Percentiles rank a stretch among this genome's conserved stretches.
These are phyloP conservation scores for Apamea monoglypha DNA, from an alignment of 2,888 invertebrate genomes.

Conservation along the genomic window DNA sequence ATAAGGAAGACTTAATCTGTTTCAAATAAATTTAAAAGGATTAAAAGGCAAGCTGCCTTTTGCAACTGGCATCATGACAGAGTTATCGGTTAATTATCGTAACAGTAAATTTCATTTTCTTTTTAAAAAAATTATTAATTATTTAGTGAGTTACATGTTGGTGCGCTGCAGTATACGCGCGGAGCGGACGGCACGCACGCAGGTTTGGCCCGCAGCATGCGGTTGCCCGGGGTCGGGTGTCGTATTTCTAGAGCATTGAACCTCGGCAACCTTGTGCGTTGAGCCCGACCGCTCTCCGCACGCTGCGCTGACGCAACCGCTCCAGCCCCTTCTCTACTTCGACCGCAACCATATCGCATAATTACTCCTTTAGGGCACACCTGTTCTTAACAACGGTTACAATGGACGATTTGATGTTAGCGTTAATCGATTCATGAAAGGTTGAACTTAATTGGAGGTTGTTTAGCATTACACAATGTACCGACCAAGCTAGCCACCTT, in stretches of 20 bases:
- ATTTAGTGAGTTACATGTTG: constrained; percentile 31
- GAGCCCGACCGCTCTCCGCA: constrained; percentile 88
- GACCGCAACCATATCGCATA: constrained; percentile 84
- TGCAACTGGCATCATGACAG: constrained; percentile 2
- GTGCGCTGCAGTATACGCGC: constrained; percentile 58
- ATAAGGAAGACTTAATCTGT: constrained; percentile 2
- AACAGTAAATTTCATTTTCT: not conserved
- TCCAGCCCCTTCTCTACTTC: constrained; percentile 87
- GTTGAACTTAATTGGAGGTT: constrained; percentile 84
- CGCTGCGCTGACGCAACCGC: constrained; percentile 88
- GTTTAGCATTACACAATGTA: constrained; percentile 78
- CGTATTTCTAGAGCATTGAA: constrained; percentile 90
- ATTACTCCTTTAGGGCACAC: constrained; percentile 89
- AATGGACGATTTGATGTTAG: constrained; percentile 81
- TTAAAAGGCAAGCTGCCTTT: not conserved
- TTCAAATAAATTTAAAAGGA: constrained; percentile 8
- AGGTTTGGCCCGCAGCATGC: constrained; percentile 76
- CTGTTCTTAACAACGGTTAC: constrained; percentile 81
- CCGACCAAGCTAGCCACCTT: constrained; percentile 59
- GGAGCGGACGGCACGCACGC: constrained; percentile 69
- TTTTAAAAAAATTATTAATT: constrained; percentile 6
- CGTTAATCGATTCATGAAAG: constrained; percentile 85
- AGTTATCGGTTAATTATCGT: constrained; percentile 25
- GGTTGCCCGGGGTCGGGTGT: constrained; percentile 87
- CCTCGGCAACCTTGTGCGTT: constrained; percentile 90